Evolutionary conservation across 2,888 invertebrate genomes (phyloP).

Genomic region (Caradrina clavipalpis): DNA sequence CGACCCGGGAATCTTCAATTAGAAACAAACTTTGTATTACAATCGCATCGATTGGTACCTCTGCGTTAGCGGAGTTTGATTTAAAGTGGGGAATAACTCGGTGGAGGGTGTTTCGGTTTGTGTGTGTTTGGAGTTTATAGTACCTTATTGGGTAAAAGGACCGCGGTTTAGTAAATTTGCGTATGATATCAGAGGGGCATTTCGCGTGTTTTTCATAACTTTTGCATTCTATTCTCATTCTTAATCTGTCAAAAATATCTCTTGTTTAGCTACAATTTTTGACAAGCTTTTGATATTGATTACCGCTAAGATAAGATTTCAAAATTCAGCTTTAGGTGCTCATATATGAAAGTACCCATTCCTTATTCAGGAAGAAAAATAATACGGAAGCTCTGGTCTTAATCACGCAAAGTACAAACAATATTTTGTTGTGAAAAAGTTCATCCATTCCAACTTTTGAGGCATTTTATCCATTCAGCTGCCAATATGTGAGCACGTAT

Average conservation of each 20-base stretch:
- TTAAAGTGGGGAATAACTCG: conserved; percentile 60
- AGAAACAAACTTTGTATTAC: conserved; percentile 86
- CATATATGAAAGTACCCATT: neutral
- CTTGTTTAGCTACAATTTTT: no score
- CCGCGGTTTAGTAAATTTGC: conserved; percentile 12
- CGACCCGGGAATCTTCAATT: conserved; percentile 85
- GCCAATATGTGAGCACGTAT: conserved; percentile 43
- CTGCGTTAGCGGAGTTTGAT: conserved; percentile 65
- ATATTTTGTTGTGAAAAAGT: conserved; percentile 7
- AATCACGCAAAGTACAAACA: neutral
- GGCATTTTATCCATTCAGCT: conserved; percentile 7
- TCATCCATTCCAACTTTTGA: conserved; percentile 12
- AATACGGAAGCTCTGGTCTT: neutral
- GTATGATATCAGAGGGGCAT: conserved; percentile 1
- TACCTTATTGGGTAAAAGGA: conserved; percentile 22
- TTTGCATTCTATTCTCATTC: no score
- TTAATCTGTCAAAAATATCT: no score
- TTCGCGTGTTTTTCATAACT: neutral
- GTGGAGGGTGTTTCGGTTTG: conserved; percentile 37
- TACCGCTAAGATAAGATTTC: no score
- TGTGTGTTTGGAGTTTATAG: conserved; percentile 29
- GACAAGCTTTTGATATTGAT: no score
- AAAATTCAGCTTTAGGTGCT: neutral
- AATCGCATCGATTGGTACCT: conserved; percentile 78
- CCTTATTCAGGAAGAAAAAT: neutral